Base-by-base conservation (phyloP, 2,797 vertebrate genomes). In the Dermochelys coriacea region DNA sequence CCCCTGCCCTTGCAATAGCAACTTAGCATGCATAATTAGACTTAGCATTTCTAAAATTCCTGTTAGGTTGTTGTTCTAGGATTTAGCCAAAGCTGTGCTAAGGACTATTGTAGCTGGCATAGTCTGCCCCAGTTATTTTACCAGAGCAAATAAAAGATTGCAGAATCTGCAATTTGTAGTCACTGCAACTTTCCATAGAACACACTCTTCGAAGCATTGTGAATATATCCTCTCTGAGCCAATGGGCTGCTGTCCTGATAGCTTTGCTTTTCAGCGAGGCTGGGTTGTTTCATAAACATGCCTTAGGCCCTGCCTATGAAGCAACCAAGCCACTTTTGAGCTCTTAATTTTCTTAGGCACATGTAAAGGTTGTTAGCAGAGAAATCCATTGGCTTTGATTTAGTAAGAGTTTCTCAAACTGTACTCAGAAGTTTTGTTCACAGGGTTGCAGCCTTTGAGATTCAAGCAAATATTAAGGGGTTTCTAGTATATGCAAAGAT, bases 61-160 rank as follows among this genome's bases (percentile, higher is more conserved):
- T 90, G 12, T 83, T 85, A 95, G 82, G 55, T 80, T 91, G 84
- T 96, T 97, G 68, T 96, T 93, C 59, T 82, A 96, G 87, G 54
- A 94, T 95, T 94, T 93, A 94, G 88, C 86, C 50, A 88, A 94
- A 93, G 71, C 47, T 90, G 68, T 86, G 79, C 87, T 96, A 94
- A 91, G 88, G 92, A 93, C 92, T 95, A 34, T 54, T 96, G 86
- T 95, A 93, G 59, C 86, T 95, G 96, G 93, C 81, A 91, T 78
- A 71, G 34, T 41, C 34, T 90, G 18, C 15, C 29, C 55, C 82
- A 86, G 84, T 90, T 95, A 96, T 96, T 96, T 97, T 93, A 94
- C 82, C 71, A 25, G 23, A 64, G 88, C 31, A 54, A 31, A 11
- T 52, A 47, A 55, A 88, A 95, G 78, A 94, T 93, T 95, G 90